Evolutionary conservation across 1,140 invertebrate genomes (phyloP).

Genomic region (Probaryconus sp.): DNA sequence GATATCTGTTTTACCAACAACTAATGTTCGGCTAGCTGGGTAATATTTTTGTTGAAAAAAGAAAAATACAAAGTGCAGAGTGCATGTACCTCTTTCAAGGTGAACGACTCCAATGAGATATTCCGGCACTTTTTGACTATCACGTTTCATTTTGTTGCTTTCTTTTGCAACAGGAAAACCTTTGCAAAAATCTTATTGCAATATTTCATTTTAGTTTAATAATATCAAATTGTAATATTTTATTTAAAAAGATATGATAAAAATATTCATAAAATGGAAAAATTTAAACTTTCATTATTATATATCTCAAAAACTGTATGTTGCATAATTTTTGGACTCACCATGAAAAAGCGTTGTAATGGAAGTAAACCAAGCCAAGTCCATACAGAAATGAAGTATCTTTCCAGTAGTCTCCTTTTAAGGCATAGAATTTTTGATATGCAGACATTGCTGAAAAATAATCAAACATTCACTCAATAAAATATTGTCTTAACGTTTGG

Average conservation of each 20-base stretch:
- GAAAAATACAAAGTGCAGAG: slow-evolving; percentile 48
- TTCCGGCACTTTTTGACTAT: slow-evolving; percentile 67
- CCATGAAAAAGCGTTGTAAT: slow-evolving; percentile 97
- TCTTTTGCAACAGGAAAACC: slow-evolving; percentile 24
- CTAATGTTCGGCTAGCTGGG: too few species aligned
- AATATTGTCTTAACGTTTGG: too few species aligned
- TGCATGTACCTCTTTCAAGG: slow-evolving; percentile 72
- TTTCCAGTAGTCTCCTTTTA: slow-evolving; percentile 91
- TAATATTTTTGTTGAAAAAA: too few species aligned
- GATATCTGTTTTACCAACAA: slow-evolving; percentile 4
- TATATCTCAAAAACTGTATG: slow-evolving; percentile 7
- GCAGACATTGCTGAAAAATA: slow-evolving; percentile 90
- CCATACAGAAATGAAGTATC: slow-evolving; percentile 95
- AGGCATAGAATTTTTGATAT: slow-evolving; percentile 93
- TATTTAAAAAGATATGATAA: too few species aligned
- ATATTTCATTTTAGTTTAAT: slow-evolving; percentile 2
- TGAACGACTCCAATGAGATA: slow-evolving; percentile 68
- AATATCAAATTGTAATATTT: too few species aligned
- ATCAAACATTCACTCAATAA: not conserved
- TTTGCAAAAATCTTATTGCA: slow-evolving; percentile 26
- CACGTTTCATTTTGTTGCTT: slow-evolving; percentile 46
- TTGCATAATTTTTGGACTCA: slow-evolving; percentile 81
- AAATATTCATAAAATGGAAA: too few species aligned
- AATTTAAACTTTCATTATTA: not conserved
- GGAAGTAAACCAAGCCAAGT: slow-evolving; percentile 95